A percentile compares a stretch with the other conserved stretches of the same genome.
Evolutionary conservation across 53 echinoderm and acorn worm species (phyloP).

Genomic region (Antedon mediterranea): DNA sequence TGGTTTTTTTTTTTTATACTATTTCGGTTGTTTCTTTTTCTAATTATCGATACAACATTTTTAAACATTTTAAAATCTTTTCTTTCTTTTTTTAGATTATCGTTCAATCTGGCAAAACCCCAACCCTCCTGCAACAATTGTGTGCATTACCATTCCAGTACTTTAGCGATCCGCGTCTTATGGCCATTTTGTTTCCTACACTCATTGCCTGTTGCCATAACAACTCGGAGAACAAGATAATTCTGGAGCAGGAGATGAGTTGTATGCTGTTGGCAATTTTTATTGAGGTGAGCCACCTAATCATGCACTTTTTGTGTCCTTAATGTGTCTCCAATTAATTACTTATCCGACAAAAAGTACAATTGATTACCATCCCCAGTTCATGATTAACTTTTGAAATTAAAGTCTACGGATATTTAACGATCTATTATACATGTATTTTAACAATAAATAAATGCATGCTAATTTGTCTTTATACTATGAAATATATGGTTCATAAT

Average conservation of each 20-base stretch:
- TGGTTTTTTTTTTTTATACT: too few species aligned
- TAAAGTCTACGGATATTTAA: background rate
- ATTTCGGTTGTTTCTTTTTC: too few species aligned
- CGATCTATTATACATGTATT: too few species aligned
- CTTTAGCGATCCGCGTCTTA: constrained; percentile 84
- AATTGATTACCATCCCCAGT: too few species aligned
- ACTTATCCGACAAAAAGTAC: too few species aligned
- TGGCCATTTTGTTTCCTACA: constrained; percentile 65
- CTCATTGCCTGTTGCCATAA: constrained; percentile 98
- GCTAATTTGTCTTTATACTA: too few species aligned
- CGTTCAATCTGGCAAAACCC: constrained; percentile 57
- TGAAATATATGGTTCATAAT: too few species aligned
- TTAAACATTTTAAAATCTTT: background rate
- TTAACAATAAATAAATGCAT: too few species aligned
- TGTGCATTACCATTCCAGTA: constrained; percentile 97
- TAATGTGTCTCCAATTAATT: background rate
- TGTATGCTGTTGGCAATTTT: constrained; percentile 69
- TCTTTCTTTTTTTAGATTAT: constrained; percentile 21
- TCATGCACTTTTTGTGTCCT: background rate
- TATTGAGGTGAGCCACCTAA: constrained; percentile 51
- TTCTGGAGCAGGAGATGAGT: constrained; percentile 97
- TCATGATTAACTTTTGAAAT: background rate
- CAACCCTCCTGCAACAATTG: constrained; percentile 89
- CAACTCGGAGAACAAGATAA: constrained; percentile 75
- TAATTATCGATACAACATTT: too few species aligned